A percentile compares a stretch with the other conserved stretches of the same genome.
phyloP scores from a whole-genome alignment of 2,797 vertebrate genomes.

The Manis pentadactyla region DNA sequence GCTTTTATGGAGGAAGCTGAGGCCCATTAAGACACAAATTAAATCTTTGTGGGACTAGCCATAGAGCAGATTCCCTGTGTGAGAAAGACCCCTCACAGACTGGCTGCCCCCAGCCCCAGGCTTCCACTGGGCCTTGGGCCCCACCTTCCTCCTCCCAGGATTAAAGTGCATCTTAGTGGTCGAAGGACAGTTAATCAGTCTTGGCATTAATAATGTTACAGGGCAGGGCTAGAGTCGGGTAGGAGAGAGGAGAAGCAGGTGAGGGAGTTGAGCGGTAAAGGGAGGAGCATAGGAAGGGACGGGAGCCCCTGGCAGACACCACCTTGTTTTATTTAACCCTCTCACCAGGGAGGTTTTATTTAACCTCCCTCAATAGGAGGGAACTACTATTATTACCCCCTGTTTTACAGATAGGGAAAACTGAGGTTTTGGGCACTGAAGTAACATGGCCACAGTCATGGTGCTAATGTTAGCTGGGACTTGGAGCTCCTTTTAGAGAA shows the following conservation, averaged over 20 bases:
- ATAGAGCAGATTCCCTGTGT: slow-evolving; percentile 63
- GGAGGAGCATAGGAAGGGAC: not conserved
- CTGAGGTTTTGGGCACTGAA: not conserved
- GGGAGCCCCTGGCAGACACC: too few relatives aligned
- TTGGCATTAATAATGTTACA: slow-evolving; percentile 38
- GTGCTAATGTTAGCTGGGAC: not conserved
- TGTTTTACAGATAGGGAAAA: not conserved
- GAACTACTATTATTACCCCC: not conserved
- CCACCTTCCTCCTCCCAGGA: not conserved
- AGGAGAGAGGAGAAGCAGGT: not conserved
- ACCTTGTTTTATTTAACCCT: not conserved
- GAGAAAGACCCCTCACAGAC: slow-evolving; percentile 48
- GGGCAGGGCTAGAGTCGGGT: not conserved
- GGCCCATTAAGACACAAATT: slow-evolving; percentile 82
- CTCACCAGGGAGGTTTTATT: not conserved
- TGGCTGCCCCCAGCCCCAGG: not conserved
- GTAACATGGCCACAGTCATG: not conserved
- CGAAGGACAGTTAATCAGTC: slow-evolving; percentile 61
- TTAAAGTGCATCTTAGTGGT: slow-evolving; percentile 45
- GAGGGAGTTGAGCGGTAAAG: not conserved
- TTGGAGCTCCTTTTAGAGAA: slow-evolving; percentile 8
- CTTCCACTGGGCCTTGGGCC: not conserved
- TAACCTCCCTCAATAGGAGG: not conserved
- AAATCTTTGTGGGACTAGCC: slow-evolving; percentile 76
- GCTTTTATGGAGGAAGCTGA: slow-evolving; percentile 76